Evolutionary conservation across 2,888 invertebrate species (phyloP).

Genomic region (Mythimna loreyi): DNA sequence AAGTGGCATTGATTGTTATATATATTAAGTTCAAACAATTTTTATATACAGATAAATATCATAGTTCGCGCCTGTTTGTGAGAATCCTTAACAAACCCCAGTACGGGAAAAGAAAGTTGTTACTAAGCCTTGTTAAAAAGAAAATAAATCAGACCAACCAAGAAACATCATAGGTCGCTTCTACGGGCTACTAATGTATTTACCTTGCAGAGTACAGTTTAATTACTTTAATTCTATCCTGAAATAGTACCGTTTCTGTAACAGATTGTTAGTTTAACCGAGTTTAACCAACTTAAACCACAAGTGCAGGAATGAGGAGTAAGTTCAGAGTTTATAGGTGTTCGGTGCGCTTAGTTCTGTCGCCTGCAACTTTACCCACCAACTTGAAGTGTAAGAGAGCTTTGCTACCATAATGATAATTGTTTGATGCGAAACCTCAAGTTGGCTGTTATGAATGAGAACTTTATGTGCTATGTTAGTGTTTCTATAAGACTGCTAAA

Average conservation of each 20-base stretch:
- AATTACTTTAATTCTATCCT: constrained; percentile 13
- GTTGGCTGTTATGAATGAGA: constrained; percentile 16
- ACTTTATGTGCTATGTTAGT: constrained; percentile 5
- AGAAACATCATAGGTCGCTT: not conserved
- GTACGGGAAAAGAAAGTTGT: not conserved
- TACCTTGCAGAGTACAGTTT: constrained; percentile 2
- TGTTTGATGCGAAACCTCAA: constrained; percentile 24
- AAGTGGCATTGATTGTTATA: too few species aligned
- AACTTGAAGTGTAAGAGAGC: constrained; percentile 39
- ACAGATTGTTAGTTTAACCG: constrained; percentile 33
- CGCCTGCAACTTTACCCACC: constrained; percentile 28
- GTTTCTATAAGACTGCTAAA: not conserved
- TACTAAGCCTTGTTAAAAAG: not conserved
- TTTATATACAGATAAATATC: too few species aligned
- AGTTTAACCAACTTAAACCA: constrained; percentile 13
- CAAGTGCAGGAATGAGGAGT: constrained; percentile 31
- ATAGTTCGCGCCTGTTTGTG: too few species aligned
- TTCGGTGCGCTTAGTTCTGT: constrained; percentile 28
- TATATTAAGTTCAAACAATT: too few species aligned
- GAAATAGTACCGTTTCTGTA: constrained; percentile 18
- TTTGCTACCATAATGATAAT: constrained; percentile 36
- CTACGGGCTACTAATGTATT: not conserved
- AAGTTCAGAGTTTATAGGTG: constrained; percentile 42
- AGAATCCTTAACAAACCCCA: too few species aligned
- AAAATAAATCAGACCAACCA: constrained; percentile 5